These are phyloP conservation scores for Raja brachyura DNA, from an alignment of 2,113 vertebrate species.

Conservation along the genomic window DNA sequence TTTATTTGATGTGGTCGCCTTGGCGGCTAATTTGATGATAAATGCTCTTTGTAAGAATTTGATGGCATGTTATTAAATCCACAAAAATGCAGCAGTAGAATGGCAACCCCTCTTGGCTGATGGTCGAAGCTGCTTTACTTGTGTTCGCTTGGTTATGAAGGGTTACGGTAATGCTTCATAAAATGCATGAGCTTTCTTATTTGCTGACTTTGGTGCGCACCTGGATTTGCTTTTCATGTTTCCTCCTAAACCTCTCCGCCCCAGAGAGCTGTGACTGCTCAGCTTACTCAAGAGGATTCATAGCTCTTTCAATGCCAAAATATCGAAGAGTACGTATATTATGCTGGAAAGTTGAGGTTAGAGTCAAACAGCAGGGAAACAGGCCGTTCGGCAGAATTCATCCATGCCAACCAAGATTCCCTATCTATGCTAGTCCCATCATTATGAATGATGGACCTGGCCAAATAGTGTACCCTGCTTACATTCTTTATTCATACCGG, in stretches of 20 bases:
- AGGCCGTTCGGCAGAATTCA: too few relatives aligned
- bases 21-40: neutral
- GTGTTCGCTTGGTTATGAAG: constrained; percentile 33
- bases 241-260: constrained; percentile 7
- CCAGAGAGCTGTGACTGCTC: too few relatives aligned
- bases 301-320: too few relatives aligned
- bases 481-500: constrained; percentile 1
- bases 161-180: constrained; percentile 34
- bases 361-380: too few relatives aligned
- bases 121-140: constrained; percentile 18
- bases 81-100: constrained; percentile 37
- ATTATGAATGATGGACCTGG: too few relatives aligned
- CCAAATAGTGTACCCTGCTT: too few relatives aligned
- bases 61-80: constrained; percentile 32
- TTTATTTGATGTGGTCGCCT: neutral
- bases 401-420: too few relatives aligned
- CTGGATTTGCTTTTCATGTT: constrained; percentile 29
- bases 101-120: constrained; percentile 12
- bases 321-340: too few relatives aligned
- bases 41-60: neutral
- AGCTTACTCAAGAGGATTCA: too few relatives aligned
- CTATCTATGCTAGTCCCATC: too few relatives aligned
- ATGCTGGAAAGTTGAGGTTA: too few relatives aligned
- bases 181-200: constrained; percentile 37
- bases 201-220: constrained; percentile 27